These are phyloP conservation scores for Proteles cristata DNA, from an alignment of 2,113 vertebrate species.

Conservation along the genomic window DNA sequence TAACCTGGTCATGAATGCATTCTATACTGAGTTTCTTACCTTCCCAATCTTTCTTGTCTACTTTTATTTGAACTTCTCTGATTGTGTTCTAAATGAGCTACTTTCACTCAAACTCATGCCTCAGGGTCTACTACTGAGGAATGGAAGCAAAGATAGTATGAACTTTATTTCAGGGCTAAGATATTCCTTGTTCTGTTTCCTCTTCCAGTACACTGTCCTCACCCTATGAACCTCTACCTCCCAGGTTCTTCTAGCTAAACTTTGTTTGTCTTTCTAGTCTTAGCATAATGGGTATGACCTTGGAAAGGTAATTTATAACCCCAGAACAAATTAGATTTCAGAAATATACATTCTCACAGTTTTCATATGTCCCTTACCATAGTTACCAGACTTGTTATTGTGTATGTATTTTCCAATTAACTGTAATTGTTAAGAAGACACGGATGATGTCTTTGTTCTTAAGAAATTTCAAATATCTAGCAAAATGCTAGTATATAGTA, in stretches of 20 bases:
- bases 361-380: background rate
- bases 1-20: background rate
- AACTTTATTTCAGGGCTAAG: background rate
- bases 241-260: background rate
- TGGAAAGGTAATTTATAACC: background rate
- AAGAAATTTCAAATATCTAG: background rate
- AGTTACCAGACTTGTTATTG: background rate
- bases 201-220: background rate
- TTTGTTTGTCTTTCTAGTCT: background rate
- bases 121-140: background rate
- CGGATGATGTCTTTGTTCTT: background rate
- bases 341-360: background rate
- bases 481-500: background rate
- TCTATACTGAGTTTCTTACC: background rate
- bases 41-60: background rate
- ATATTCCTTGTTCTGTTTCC: background rate
- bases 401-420: background rate
- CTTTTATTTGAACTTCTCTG: background rate
- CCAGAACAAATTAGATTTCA: background rate
- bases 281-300: background rate
- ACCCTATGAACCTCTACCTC: background rate
- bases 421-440: background rate
- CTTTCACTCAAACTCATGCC: background rate
- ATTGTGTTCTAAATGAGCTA: background rate
- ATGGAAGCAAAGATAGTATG: background rate